Evolutionary conservation across 2,113 vertebrate genomes (phyloP).

Genomic region (Dinomys branickii): DNA sequence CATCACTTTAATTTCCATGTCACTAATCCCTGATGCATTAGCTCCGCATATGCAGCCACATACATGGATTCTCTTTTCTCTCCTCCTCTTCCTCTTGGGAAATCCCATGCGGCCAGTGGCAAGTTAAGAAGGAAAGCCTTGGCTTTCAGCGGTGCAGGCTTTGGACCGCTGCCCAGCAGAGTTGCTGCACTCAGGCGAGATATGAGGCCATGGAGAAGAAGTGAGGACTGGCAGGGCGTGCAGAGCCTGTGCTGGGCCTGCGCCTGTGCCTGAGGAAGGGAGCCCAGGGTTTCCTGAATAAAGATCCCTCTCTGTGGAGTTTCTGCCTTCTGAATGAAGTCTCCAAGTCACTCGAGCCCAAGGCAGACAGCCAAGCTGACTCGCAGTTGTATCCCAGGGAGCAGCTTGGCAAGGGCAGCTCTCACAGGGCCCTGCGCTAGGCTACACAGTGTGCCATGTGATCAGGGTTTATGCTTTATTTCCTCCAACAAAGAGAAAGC

Average conservation of each 20-base stretch:
- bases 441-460: not conserved
- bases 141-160: not conserved
- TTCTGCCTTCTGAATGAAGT: not conserved
- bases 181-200: no score
- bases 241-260: no score
- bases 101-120: not conserved
- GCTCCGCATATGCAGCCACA: not conserved
- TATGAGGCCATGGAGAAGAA: no score
- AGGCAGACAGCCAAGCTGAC: not conserved
- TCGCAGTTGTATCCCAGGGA: not conserved
- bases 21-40: not conserved
- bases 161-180: not conserved
- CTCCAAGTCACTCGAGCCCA: not conserved
- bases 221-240: no score
- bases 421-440: not conserved
- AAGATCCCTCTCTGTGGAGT: not conserved
- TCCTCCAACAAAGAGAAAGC: not conserved
- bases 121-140: not conserved
- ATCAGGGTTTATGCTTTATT: not conserved
- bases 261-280: no score
- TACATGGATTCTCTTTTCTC: not conserved
- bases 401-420: not conserved
- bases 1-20: not conserved
- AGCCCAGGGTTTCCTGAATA: not conserved
- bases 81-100: conserved; percentile 17